A percentile compares a stretch with the other conserved stretches of the same genome.
Conservation (phyloP, 1,140 invertebrate genomes). For the Rhopalosiphum maidis region DNA sequence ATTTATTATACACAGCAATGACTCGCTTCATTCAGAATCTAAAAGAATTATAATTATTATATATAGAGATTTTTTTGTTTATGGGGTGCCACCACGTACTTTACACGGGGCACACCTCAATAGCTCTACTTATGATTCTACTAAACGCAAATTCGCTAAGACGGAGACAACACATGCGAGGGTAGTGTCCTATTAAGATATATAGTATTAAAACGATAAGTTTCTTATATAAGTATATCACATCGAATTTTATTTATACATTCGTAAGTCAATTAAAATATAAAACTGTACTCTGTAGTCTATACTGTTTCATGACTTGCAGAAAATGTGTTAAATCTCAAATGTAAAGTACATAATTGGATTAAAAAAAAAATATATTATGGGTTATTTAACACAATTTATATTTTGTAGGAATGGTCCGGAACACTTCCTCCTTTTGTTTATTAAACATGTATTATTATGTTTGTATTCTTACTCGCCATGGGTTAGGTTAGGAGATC, state of each 20-base stretch:
- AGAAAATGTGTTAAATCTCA: not conserved
- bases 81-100: no score
- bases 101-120: no score
- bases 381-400: not conserved
- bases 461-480: not conserved
- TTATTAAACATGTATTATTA: not conserved
- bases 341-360: not conserved
- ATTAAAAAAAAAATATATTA: not conserved
- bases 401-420: not conserved
- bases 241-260: not conserved
- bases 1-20: no score
- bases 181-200: no score
- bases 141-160: no score
- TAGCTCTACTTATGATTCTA: no score
- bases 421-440: not conserved
- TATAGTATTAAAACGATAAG: not conserved
- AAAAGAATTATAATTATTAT: no score
- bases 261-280: not conserved
- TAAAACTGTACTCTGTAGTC: not conserved
- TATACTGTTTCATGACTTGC: not conserved
- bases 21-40: no score
- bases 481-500: not conserved
- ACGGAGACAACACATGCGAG: no score
- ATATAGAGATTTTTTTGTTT: no score
- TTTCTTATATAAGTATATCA: not conserved